Evolutionary conservation across 2,797 vertebrate genomes (phyloP), one percentile per base, ranked within the genome.

Genomic region (Paratrypauchen microcephalus): DNA sequence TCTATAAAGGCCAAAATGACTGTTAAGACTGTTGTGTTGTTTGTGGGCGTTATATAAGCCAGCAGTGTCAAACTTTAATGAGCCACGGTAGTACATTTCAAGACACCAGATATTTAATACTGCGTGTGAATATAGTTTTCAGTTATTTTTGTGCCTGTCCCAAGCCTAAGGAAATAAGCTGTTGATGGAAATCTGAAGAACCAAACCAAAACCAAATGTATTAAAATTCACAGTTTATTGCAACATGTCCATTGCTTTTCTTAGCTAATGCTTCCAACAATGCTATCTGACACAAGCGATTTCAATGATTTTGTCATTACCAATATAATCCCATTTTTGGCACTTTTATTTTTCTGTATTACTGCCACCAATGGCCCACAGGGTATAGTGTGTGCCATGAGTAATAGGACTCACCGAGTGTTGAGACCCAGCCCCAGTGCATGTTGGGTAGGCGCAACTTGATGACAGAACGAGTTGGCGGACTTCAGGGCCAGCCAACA

Each of bases 401-500:
- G 73, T 75, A 59, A 78, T 80, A 76, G 78, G 82, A 79, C 71
- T 65, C 84, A 62, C 45, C 1, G 13, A 45, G 80, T 50, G 68
- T 71, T 83, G 82, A 86, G 86, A 83, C 71, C 47, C 72, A 73
- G 80, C 82, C 86, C 74, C 24, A 73, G 74, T 85, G 81, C 78
- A 90, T 83, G 81, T 83, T 89, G 85, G 85, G 84, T 87, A 78
- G 82, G 82, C 69, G 68, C 78, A 81, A 80, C 71, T 36, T 64
- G 86, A 89, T 84, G 91, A 89, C 84, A 88, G 86, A 77, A 83
- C 65, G 74, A 84, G 75, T 77, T 59, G 69, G 65, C 82, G 79
- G 81, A 87, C 88, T 86, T 78, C 80, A 18, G 87, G 84, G 82
- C 79, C 70, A 24, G 83, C 79, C 83, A 72, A 74, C 79, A 85